Evolutionary conservation across 2,113 vertebrate species (phyloP).

Genomic region (Excalfactoria chinensis): DNA sequence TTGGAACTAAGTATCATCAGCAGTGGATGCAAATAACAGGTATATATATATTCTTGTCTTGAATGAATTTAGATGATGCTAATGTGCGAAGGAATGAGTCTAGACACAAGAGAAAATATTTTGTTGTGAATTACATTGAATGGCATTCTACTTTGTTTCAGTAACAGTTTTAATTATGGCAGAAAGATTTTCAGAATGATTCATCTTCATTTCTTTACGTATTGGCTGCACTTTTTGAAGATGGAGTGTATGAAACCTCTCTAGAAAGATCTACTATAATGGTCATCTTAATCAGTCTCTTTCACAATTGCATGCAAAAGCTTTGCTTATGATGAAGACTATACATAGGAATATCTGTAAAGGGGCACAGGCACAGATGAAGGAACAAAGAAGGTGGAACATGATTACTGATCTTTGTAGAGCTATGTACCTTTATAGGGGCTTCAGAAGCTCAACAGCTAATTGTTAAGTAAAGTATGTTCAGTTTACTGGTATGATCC

Average conservation of each 20-base stretch:
- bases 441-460: background rate
- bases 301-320: background rate
- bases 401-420: background rate
- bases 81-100: background rate
- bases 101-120: background rate
- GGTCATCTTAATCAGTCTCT: background rate
- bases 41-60: background rate
- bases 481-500: background rate
- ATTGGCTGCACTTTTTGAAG: background rate
- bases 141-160: background rate
- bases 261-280: background rate
- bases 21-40: background rate
- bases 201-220: background rate
- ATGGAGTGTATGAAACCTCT: background rate
- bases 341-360: background rate
- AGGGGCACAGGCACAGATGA: background rate
- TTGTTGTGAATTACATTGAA: background rate
- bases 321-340: background rate
- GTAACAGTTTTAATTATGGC: background rate
- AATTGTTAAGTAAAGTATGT: background rate
- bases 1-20: background rate
- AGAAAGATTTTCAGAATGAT: background rate
- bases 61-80: background rate
- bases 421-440: background rate
- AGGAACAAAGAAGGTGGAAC: background rate